Evolutionary conservation across 2,888 invertebrate species (phyloP).

Genomic region (Phrixothrix hirtus): DNA sequence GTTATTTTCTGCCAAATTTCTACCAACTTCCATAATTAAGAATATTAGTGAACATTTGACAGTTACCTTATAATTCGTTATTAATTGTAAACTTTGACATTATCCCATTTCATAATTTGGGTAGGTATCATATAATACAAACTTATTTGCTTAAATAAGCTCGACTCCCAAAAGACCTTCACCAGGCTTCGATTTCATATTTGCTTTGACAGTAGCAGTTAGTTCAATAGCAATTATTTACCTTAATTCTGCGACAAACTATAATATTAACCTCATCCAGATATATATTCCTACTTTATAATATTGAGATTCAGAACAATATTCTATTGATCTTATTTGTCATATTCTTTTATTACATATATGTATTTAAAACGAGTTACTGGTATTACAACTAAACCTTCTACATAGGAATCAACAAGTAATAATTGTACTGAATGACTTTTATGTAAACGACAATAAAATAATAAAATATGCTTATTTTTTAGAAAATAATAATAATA

Average conservation of each 20-base stretch:
- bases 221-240: slow-evolving; percentile 14
- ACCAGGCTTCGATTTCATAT: slow-evolving; percentile 12
- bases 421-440: too few species aligned
- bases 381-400: too few species aligned
- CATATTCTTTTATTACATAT: too few species aligned
- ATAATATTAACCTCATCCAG: too few species aligned
- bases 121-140: slow-evolving; percentile 4
- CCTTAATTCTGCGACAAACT: slow-evolving; percentile 17
- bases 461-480: too few species aligned
- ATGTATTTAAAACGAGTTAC: too few species aligned
- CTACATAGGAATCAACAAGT: too few species aligned
- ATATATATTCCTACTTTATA: too few species aligned
- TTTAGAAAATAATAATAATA: too few species aligned
- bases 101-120: slow-evolving; percentile 4
- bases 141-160: slow-evolving; percentile 9
- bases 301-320: too few species aligned
- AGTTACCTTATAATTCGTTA: slow-evolving; percentile 7
- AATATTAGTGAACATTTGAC: slow-evolving; percentile 7
- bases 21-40: neutral
- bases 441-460: too few species aligned
- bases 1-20: neutral
- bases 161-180: slow-evolving; percentile 2
- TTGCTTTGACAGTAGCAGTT: slow-evolving; percentile 7
- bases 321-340: too few species aligned
- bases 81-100: slow-evolving; percentile 3